phyloP scores from a whole-genome alignment of 2,113 vertebrate genomes.

The Dasyornis broadbenti region DNA sequence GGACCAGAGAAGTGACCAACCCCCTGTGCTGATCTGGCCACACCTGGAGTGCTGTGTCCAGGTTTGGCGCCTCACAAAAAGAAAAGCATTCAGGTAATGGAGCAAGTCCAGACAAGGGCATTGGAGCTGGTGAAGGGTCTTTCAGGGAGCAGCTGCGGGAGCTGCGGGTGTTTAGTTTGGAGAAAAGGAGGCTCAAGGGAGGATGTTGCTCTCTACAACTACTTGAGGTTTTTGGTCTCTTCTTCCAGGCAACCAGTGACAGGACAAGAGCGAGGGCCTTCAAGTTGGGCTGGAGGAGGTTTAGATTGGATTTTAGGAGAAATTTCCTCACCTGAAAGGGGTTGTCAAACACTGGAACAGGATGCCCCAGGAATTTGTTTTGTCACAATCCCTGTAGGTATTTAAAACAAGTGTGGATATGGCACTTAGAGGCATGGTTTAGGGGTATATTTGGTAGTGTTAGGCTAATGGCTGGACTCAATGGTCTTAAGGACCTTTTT shows the following conservation, averaged over 20 bases:
- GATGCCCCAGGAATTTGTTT: neutral
- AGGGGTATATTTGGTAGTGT: neutral
- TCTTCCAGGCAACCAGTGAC: neutral
- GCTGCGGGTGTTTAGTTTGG: neutral
- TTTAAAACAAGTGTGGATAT: neutral
- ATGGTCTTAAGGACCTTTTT: neutral
- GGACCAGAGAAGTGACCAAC: neutral
- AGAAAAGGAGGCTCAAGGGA: neutral
- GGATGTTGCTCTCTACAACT: neutral
- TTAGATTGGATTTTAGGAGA: neutral
- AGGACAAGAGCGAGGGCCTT: neutral
- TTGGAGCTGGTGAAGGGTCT: rapidly evolving
- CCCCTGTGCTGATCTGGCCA: rapidly evolving
- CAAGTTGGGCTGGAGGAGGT: neutral
- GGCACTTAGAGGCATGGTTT: neutral
- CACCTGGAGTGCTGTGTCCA: neutral
- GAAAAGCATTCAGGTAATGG: neutral
- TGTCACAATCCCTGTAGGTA: neutral
- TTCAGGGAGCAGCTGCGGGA: neutral
- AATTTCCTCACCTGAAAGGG: rapidly evolving
- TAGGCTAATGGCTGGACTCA: rapidly evolving
- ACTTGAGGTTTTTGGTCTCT: neutral
- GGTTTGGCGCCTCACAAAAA: neutral
- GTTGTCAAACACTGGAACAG: neutral
- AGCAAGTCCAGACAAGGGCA: neutral